Evolutionary conservation across 2,113 vertebrate species (phyloP).

Genomic region (Heptranchias perlo): DNA sequence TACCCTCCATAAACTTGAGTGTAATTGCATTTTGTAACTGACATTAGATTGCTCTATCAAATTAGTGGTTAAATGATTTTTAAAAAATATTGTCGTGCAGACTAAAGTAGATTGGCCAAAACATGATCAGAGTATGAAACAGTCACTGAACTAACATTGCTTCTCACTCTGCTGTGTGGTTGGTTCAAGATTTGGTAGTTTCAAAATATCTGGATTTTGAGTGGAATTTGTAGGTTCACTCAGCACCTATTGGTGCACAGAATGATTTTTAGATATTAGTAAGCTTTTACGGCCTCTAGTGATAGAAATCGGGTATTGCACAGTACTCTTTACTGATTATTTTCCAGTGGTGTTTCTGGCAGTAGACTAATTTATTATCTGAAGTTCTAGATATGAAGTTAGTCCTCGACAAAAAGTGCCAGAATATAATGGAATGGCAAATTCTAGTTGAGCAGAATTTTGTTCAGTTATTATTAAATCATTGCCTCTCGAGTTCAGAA

Average conservation of each 20-base stretch:
- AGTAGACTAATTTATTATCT: neutral
- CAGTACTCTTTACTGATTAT: neutral
- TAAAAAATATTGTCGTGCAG: neutral
- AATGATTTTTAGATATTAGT: neutral
- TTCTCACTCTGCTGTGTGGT: neutral
- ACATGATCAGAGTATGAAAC: neutral
- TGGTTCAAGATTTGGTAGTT: neutral
- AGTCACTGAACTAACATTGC: neutral
- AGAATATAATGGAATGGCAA: neutral
- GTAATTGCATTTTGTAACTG: neutral
- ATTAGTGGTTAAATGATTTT: neutral
- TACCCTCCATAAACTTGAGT: neutral
- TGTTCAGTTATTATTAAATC: neutral
- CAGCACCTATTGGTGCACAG: neutral
- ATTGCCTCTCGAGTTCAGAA: neutral
- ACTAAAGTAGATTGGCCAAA: neutral
- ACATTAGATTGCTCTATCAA: neutral
- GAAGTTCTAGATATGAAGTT: neutral
- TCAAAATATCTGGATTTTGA: neutral
- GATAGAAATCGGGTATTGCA: neutral
- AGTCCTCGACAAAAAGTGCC: neutral
- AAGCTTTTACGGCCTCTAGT: neutral
- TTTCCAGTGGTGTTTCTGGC: neutral
- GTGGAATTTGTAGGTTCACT: neutral
- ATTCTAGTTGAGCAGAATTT: neutral